Conservation (phyloP, 2,797 vertebrate genomes). For the Platyrinchus mystaceus region DNA sequence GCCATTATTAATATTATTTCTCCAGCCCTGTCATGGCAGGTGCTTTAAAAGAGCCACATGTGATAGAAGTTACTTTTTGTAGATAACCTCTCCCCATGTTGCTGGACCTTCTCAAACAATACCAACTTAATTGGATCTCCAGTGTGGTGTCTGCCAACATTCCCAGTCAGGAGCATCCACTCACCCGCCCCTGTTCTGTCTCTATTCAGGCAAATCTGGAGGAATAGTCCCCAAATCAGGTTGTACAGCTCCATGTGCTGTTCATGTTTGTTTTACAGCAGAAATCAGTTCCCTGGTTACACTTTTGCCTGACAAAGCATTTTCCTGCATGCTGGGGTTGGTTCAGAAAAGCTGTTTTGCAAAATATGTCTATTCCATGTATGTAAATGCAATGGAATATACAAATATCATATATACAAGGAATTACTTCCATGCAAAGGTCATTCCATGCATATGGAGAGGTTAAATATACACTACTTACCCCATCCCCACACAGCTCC, state of each 20-base stretch:
- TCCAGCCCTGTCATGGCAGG: neutral
- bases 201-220: neutral
- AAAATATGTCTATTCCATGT: neutral
- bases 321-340: neutral
- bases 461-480: neutral
- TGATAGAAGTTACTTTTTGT: neutral
- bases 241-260: neutral
- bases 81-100: neutral
- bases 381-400: neutral
- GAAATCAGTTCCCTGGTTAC: neutral
- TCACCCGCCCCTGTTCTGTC: neutral
- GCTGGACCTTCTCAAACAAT: neutral
- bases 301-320: neutral
- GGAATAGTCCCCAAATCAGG: neutral
- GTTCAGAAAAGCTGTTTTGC: neutral
- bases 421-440: neutral
- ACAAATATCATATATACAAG: fast-evolving
- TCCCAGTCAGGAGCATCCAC: neutral
- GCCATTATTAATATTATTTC: neutral
- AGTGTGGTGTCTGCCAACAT: neutral
- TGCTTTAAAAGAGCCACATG: fast-evolving
- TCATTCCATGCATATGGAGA: neutral
- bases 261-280: neutral
- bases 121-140: neutral
- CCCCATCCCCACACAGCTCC: neutral